phyloP scores from a whole-genome alignment of 1,140 invertebrate genomes.

The Calliphora vicina region DNA sequence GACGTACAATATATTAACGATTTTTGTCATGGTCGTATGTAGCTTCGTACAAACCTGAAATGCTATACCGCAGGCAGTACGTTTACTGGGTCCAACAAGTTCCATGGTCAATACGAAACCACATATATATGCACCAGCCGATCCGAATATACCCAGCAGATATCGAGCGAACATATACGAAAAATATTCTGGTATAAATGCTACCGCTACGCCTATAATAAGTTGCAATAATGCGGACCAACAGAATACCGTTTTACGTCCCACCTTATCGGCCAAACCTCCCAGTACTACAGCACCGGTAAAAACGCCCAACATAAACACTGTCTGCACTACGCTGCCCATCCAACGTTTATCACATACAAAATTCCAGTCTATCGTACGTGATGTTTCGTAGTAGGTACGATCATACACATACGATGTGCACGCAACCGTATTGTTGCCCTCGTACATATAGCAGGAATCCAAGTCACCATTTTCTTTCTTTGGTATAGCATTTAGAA shows the following conservation, averaged over 20 bases:
- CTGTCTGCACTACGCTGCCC: conserved; percentile 78
- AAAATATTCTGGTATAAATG: conserved; percentile 79
- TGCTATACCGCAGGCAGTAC: conserved; percentile 82
- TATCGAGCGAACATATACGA: conserved; percentile 75
- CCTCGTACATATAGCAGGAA: conserved; percentile 68
- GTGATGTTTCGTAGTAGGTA: conserved; percentile 74
- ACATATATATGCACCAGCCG: conserved; percentile 83
- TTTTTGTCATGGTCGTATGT: background rate
- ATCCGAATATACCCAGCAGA: conserved; percentile 82
- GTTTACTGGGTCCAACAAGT: conserved; percentile 79
- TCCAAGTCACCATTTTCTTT: conserved; percentile 65
- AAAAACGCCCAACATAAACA: conserved; percentile 91
- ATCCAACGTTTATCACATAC: conserved; percentile 85
- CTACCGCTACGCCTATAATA: conserved; percentile 74
- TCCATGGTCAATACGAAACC: conserved; percentile 89
- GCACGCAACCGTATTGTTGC: conserved; percentile 65
- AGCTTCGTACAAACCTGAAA: conserved; percentile 67
- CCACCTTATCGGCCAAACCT: conserved; percentile 85
- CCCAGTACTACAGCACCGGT: conserved; percentile 85
- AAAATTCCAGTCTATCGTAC: conserved; percentile 83
- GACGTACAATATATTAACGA: background rate
- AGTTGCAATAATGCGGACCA: conserved; percentile 76
- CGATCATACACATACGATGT: conserved; percentile 75
- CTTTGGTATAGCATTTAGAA: conserved; percentile 66
- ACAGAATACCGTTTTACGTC: conserved; percentile 82